Conservation (phyloP, 1,140 invertebrate genomes). For the Leptonema lineaticorne region DNA sequence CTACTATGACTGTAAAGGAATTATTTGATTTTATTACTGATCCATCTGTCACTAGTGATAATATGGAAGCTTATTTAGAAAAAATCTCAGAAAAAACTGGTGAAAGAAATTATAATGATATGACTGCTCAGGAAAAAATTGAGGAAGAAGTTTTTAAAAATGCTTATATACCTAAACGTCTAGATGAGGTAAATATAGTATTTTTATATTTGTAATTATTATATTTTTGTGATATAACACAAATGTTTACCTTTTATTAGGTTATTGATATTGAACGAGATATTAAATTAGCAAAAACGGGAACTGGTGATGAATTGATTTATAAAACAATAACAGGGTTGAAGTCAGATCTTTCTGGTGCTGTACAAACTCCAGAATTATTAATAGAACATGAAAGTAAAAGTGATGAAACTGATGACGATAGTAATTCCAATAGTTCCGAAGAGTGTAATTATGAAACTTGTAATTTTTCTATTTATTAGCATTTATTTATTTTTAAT, state of each 20-base stretch:
- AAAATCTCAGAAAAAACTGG: conserved; percentile 67
- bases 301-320: conserved; percentile 70
- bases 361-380: conserved; percentile 61
- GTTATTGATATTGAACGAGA: conserved; percentile 90
- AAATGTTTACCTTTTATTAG: conserved; percentile 49
- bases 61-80: conserved; percentile 80
- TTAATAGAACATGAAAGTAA: conserved; percentile 46
- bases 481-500: neutral
- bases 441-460: conserved; percentile 49
- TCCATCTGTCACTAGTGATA: conserved; percentile 75
- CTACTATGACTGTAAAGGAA: conserved; percentile 85
- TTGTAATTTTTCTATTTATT: conserved; percentile 43
- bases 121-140: conserved; percentile 70
- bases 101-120: conserved; percentile 60
- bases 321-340: conserved; percentile 86
- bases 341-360: conserved; percentile 75
- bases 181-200: conserved; percentile 73
- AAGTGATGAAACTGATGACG: conserved; percentile 53
- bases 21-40: conserved; percentile 97
- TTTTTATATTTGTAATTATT: neutral
- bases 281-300: conserved; percentile 74
- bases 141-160: conserved; percentile 93
- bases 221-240: neutral
- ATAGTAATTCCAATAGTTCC: conserved; percentile 52
- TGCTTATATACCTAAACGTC: conserved; percentile 89